Percentiles rank a stretch among this genome's conserved stretches.
phyloP scores from a whole-genome alignment of 2,888 invertebrate species.

The Troglohyphantes excavatus region DNA sequence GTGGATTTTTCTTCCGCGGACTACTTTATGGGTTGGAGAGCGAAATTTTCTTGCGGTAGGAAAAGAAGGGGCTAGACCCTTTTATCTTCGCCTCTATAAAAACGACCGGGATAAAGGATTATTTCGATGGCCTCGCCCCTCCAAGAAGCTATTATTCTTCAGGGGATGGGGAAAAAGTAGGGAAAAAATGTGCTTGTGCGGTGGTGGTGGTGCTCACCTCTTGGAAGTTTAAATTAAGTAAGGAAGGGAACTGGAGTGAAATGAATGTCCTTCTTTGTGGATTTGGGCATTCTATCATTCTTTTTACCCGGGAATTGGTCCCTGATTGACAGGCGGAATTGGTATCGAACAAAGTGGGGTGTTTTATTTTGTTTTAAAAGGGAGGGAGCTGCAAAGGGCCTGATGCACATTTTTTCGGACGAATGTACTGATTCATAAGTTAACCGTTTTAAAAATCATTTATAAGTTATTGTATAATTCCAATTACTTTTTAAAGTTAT shows the following conservation, averaged over 20 bases:
- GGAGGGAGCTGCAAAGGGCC: no score
- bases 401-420: no score
- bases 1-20: slow-evolving; percentile 72
- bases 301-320: slow-evolving; percentile 30
- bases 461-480: no score
- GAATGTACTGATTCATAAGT: no score
- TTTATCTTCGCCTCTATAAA: slow-evolving; percentile 72
- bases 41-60: slow-evolving; percentile 52
- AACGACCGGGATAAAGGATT: slow-evolving; percentile 74
- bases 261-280: slow-evolving; percentile 50
- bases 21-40: slow-evolving; percentile 71
- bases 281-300: slow-evolving; percentile 37
- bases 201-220: slow-evolving; percentile 1
- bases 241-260: slow-evolving; percentile 40
- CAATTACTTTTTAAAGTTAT: no score
- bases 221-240: slow-evolving; percentile 65
- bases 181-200: neutral
- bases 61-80: slow-evolving; percentile 57
- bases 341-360: neutral
- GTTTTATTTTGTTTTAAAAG: neutral
- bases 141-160: slow-evolving; percentile 64
- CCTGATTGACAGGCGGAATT: slow-evolving; percentile 38
- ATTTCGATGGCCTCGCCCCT: slow-evolving; percentile 47
- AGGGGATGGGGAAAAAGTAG: slow-evolving; percentile 17
- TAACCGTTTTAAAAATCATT: no score